These are phyloP conservation scores for Drosophila malerkotliana DNA, from an alignment of 1,140 invertebrate genomes.

Conservation along the genomic window DNA sequence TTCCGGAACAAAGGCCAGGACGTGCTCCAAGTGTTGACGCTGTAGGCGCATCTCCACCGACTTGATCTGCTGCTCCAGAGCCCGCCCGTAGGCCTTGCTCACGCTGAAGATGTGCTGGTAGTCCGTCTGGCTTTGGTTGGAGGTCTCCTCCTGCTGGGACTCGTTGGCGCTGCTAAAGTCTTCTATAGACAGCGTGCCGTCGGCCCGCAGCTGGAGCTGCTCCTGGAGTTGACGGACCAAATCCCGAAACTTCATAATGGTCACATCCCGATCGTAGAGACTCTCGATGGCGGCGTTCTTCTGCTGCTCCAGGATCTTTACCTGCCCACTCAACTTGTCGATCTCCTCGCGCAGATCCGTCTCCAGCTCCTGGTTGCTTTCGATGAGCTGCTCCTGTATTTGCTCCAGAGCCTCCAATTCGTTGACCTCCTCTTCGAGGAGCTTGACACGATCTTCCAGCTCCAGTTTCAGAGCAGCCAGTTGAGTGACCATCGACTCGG, in stretches of 20 bases:
- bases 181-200: constrained; percentile 68
- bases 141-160: constrained; percentile 68
- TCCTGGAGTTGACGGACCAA: constrained; percentile 94
- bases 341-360: constrained; percentile 96
- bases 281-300: constrained; percentile 94
- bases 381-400: constrained; percentile 90
- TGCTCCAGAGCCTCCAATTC: constrained; percentile 93
- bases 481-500: constrained; percentile 99
- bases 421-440: constrained; percentile 95
- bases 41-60: constrained; percentile 95
- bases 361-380: constrained; percentile 93
- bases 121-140: constrained; percentile 88
- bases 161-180: constrained; percentile 83
- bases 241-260: constrained; percentile 97
- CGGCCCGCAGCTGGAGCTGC: constrained; percentile 84
- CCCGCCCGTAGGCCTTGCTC: constrained; percentile 94
- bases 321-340: constrained; percentile 92
- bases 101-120: constrained; percentile 95
- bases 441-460: constrained; percentile 93
- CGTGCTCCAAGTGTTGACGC: constrained; percentile 92
- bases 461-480: constrained; percentile 96
- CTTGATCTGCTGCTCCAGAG: constrained; percentile 96
- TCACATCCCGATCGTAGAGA: constrained; percentile 95
- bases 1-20: constrained; percentile 96
- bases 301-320: constrained; percentile 90